Evolutionary conservation across 2,113 vertebrate genomes (phyloP).

Genomic region (Aptenodytes patagonicus): DNA sequence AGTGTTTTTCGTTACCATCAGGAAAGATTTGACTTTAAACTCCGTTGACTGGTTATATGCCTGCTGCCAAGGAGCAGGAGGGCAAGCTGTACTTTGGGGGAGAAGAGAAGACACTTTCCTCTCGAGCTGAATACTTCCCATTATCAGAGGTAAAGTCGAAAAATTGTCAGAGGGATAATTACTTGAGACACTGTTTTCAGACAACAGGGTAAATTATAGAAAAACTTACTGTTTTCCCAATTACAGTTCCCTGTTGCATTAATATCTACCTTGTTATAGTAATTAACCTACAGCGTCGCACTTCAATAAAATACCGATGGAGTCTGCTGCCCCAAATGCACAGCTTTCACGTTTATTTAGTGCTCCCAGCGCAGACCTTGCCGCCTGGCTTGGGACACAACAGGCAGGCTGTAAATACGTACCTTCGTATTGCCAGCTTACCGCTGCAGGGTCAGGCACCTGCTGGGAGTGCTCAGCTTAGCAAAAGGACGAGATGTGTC

Average conservation of each 20-base stretch:
- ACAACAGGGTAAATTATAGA: neutral
- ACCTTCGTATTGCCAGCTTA: neutral
- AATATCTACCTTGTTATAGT: neutral
- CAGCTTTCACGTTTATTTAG: neutral
- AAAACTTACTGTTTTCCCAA: neutral
- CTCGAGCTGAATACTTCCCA: neutral
- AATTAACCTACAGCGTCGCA: neutral
- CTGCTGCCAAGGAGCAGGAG: neutral
- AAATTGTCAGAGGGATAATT: neutral
- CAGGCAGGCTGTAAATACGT: neutral
- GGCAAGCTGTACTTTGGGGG: neutral
- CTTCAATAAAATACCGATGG: neutral
- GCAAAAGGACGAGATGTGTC: neutral
- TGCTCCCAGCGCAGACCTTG: neutral
- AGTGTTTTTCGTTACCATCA: neutral
- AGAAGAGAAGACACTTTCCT: neutral
- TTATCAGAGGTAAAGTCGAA: neutral
- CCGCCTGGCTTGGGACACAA: neutral
- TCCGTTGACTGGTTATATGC: neutral
- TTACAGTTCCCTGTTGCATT: neutral
- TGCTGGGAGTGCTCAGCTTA: neutral
- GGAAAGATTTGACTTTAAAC: neutral
- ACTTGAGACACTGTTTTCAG: neutral
- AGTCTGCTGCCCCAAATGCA: neutral
- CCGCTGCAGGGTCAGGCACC: neutral